Conservation (phyloP, 2,888 invertebrate species). For the Perdita meconis region DNA sequence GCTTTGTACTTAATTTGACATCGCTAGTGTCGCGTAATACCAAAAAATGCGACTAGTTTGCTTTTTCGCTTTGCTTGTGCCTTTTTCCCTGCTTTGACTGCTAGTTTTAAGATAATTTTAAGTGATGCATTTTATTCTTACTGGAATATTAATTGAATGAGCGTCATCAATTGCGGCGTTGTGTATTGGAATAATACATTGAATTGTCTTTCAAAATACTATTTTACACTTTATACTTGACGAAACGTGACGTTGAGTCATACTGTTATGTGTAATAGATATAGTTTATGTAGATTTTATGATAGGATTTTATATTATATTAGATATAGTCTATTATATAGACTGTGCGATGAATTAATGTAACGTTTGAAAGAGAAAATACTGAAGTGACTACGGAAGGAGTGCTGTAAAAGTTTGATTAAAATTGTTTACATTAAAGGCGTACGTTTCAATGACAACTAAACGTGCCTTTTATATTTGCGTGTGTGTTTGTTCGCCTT, state of each 20-base stretch:
- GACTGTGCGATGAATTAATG: neutral
- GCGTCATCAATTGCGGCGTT: neutral
- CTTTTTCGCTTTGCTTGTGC: neutral
- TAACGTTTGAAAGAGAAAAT: neutral
- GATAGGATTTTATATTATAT: neutral
- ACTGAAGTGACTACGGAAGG: neutral
- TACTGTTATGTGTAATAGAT: slow-evolving; percentile 6
- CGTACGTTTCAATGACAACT: neutral
- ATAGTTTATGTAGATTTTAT: neutral
- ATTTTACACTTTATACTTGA: neutral
- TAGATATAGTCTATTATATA: too few species aligned
- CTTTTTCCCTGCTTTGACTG: neutral
- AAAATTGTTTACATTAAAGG: slow-evolving; percentile 2
- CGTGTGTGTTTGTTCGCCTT: slow-evolving; percentile 2
- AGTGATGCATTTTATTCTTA: neutral
- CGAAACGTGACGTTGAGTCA: neutral
- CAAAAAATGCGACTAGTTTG: neutral
- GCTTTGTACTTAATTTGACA: neutral
- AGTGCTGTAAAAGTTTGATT: slow-evolving; percentile 19
- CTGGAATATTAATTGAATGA: neutral
- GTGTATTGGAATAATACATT: slow-evolving; percentile 4
- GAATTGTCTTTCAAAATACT: neutral
- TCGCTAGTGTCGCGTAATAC: neutral
- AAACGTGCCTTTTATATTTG: neutral
- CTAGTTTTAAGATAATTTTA: neutral